Evolutionary conservation across 1,140 invertebrate species (phyloP).

Genomic region (Drosophila subobscura): DNA sequence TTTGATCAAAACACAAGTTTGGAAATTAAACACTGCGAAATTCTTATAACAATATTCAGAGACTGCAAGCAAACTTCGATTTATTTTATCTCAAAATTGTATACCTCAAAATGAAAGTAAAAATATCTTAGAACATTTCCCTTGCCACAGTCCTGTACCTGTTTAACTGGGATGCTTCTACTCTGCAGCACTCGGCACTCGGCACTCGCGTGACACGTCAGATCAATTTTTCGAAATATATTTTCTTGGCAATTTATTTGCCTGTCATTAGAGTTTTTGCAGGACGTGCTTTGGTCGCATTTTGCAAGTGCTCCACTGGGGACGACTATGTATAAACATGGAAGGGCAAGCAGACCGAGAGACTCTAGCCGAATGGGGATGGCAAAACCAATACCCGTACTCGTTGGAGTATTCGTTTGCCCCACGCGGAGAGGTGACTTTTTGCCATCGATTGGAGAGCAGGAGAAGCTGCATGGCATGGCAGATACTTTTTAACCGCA

Average conservation of each 20-base stretch:
- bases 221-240: constrained; percentile 80
- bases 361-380: too few species aligned
- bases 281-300: constrained; percentile 75
- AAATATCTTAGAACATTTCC: too few species aligned
- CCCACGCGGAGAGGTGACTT: constrained; percentile 34
- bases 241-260: constrained; percentile 79
- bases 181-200: neutral
- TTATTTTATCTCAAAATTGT: too few species aligned
- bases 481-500: constrained; percentile 45
- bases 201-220: constrained; percentile 75
- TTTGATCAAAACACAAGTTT: too few species aligned
- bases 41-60: too few species aligned
- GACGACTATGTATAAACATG: constrained; percentile 59
- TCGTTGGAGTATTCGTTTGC: too few species aligned
- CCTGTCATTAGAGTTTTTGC: constrained; percentile 80
- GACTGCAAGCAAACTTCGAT: too few species aligned
- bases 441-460: constrained; percentile 19
- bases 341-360: constrained; percentile 2
- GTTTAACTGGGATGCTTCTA: neutral
- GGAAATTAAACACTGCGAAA: too few species aligned
- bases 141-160: constrained; percentile 3
- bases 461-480: constrained; percentile 37
- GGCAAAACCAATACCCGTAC: too few species aligned
- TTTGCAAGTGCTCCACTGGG: constrained; percentile 72
- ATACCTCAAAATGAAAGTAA: too few species aligned